These are phyloP conservation scores for Gerris lacustris DNA, from an alignment of 2,888 invertebrate genomes.

Conservation along the genomic window DNA sequence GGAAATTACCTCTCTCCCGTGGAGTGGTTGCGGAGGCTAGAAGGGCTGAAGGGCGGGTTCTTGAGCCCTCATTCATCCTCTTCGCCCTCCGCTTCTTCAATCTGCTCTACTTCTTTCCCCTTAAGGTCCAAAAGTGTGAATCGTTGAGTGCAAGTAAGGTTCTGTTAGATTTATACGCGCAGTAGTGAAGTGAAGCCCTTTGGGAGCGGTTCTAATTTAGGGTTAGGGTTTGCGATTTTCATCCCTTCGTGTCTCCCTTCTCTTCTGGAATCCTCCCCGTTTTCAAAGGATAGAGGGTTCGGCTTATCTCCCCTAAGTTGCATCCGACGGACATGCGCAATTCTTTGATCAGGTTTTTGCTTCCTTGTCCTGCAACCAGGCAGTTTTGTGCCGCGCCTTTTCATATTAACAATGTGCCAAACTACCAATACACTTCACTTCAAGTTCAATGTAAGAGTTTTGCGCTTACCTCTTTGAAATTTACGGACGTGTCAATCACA, in stretches of 20 bases:
- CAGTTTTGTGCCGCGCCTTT: background rate
- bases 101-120: background rate
- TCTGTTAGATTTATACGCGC: background rate
- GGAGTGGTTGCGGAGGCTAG: too few species aligned
- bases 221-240: background rate
- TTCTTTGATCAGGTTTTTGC: background rate
- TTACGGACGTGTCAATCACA: background rate
- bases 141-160: background rate
- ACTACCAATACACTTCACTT: slow-evolving; percentile 36
- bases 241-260: background rate
- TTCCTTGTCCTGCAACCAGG: background rate
- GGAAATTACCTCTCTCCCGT: too few species aligned
- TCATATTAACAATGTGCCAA: slow-evolving; percentile 29
- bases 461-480: background rate
- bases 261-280: background rate
- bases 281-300: background rate
- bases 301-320: background rate
- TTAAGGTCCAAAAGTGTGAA: background rate
- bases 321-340: background rate
- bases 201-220: background rate
- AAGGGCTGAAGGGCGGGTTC: too few species aligned
- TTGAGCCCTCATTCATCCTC: too few species aligned
- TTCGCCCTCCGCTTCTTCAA: too few species aligned
- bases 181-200: background rate
- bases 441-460: slow-evolving; percentile 34